phyloP scores from a whole-genome alignment of 2,113 vertebrate species.

The Sprattus sprattus region DNA sequence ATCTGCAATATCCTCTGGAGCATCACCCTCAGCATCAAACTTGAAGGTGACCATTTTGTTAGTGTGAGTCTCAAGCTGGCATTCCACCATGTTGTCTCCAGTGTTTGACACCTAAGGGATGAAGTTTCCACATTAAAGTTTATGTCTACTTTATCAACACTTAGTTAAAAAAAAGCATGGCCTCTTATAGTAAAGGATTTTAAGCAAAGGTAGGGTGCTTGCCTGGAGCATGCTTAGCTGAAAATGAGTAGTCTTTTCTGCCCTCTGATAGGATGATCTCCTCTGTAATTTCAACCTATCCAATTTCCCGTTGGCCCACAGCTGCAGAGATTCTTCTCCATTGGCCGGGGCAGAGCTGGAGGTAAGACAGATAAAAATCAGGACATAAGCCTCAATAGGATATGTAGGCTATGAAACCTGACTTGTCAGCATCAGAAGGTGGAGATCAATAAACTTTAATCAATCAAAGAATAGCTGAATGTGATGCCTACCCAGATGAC shows the following conservation, averaged over 20 bases:
- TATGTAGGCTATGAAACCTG: neutral
- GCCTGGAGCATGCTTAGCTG: slow-evolving; percentile 88
- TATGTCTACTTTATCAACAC: neutral
- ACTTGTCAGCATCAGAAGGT: neutral
- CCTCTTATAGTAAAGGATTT: neutral
- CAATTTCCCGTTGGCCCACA: slow-evolving; percentile 75
- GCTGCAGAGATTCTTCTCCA: slow-evolving; percentile 59
- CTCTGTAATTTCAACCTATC: slow-evolving; percentile 79
- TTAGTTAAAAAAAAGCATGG: neutral
- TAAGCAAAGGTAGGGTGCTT: neutral
- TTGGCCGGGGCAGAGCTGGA: slow-evolving; percentile 63
- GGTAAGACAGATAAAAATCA: neutral
- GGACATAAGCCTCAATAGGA: neutral
- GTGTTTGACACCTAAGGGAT: slow-evolving; percentile 76
- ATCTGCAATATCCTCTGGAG: slow-evolving; percentile 87
- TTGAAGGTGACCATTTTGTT: slow-evolving; percentile 96
- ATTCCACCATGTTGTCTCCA: slow-evolving; percentile 92
- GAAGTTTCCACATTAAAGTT: neutral
- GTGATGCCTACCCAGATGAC: slow-evolving; percentile 65
- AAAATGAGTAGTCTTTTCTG: slow-evolving; percentile 82
- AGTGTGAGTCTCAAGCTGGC: slow-evolving; percentile 90
- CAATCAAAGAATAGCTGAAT: slow-evolving; percentile 10
- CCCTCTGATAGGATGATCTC: slow-evolving; percentile 75
- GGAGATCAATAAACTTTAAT: neutral
- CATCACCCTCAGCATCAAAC: slow-evolving; percentile 89